Conservation (phyloP, 2,797 vertebrate species). For the Alcedo quadribrachys region DNA sequence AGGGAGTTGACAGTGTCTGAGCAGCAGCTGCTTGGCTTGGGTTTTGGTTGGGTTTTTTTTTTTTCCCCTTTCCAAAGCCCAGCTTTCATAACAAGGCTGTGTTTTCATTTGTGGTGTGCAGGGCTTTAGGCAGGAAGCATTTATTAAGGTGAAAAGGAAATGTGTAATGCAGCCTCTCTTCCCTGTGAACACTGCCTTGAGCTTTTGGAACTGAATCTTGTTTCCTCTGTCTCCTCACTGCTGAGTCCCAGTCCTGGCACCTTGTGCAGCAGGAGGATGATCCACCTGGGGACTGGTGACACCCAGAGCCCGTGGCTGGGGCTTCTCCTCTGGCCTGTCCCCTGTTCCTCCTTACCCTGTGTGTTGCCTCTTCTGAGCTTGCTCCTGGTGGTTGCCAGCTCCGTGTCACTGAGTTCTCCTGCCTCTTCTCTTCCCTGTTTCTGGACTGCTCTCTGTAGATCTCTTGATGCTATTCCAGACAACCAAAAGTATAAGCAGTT, state of each 20-base stretch:
- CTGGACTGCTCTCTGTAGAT: conserved; percentile 84
- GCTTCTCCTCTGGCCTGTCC: not conserved
- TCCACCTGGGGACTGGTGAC: not conserved
- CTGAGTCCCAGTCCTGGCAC: not conserved
- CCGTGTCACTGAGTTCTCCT: conserved; percentile 15
- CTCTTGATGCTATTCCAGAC: conserved; percentile 98
- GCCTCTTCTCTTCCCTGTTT: conserved; percentile 51
- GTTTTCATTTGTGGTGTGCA: not conserved
- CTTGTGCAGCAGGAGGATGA: not conserved
- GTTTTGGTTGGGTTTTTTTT: not conserved
- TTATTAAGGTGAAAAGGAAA: not conserved
- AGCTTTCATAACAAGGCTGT: not conserved
- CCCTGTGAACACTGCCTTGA: not conserved
- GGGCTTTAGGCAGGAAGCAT: not conserved
- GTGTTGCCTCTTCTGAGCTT: not conserved
- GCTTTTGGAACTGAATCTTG: not conserved
- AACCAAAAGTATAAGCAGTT: conserved; percentile 99
- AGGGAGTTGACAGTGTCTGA: not conserved
- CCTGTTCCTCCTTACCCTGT: not conserved
- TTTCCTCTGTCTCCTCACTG: not conserved
- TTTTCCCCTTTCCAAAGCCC: not conserved
- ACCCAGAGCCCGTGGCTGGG: fast-evolving
- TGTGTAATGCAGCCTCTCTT: not conserved
- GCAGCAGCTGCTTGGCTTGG: not conserved
- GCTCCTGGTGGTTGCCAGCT: not conserved